Evolutionary conservation across 1,140 invertebrate genomes (phyloP).

Genomic region (Drosophila bocqueti): DNA sequence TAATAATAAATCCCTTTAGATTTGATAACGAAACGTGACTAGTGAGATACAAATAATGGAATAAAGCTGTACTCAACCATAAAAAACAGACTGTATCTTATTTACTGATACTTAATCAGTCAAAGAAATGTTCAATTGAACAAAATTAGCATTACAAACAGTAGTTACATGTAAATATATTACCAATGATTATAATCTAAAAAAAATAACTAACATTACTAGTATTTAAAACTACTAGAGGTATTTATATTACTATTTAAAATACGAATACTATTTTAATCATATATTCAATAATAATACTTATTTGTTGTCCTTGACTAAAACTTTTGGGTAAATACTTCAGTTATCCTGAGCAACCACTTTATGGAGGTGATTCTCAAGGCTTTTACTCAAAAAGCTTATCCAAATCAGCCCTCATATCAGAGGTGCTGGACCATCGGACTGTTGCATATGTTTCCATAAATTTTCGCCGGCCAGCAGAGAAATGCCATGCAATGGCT

Average conservation of each 20-base stretch:
- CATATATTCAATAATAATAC: background rate
- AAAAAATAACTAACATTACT: background rate
- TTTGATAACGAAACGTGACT: background rate
- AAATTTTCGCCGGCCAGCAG: conserved; percentile 7
- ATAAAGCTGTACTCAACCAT: background rate
- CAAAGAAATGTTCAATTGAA: too few species aligned
- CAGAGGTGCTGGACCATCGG: conserved; percentile 37
- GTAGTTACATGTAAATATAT: background rate
- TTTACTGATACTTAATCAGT: background rate
- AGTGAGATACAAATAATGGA: background rate
- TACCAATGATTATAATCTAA: too few species aligned
- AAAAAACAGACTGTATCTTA: background rate
- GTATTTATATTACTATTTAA: too few species aligned
- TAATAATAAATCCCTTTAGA: background rate
- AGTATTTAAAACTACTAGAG: background rate
- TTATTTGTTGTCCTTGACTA: background rate
- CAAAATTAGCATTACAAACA: background rate
- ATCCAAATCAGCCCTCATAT: background rate
- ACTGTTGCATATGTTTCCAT: conserved; percentile 27
- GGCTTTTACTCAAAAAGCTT: background rate
- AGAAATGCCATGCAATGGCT: conserved; percentile 24
- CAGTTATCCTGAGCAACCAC: background rate
- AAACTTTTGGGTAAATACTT: background rate
- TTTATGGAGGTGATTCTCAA: background rate
- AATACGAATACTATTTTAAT: too few species aligned